phyloP scores from a whole-genome alignment of 2,797 vertebrate species.

The Chiroxiphia lanceolata region DNA sequence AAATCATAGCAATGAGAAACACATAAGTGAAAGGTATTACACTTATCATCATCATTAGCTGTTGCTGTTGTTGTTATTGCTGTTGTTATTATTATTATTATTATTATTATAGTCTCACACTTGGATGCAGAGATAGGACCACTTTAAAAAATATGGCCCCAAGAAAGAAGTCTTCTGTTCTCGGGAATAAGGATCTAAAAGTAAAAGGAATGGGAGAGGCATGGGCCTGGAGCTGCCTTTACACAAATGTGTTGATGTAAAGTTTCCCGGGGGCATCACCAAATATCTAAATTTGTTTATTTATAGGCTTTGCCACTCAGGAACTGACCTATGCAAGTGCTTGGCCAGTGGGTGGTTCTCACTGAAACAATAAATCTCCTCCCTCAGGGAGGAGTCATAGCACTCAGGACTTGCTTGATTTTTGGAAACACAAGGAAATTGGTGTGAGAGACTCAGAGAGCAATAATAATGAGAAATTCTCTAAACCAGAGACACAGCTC shows the following conservation, averaged over 20 bases:
- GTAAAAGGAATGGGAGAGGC: constrained; percentile 26
- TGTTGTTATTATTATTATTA: background rate
- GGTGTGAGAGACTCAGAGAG: background rate
- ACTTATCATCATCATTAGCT: constrained; percentile 53
- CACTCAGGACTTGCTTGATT: background rate
- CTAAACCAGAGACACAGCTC: background rate
- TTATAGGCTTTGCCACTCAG: background rate
- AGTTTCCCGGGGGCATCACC: constrained; percentile 2
- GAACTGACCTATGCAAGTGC: constrained; percentile 27
- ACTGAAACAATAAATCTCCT: constrained; percentile 33
- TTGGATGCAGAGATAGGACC: constrained; percentile 59
- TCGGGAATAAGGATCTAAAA: background rate
- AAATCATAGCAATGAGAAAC: constrained; percentile 54
- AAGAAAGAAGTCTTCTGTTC: constrained; percentile 49
- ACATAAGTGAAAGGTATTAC: constrained; percentile 51
- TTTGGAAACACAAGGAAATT: background rate
- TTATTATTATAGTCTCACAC: constrained; percentile 26
- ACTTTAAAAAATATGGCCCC: constrained; percentile 63
- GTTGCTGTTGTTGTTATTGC: constrained; percentile 14
- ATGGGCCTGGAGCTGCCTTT: constrained; percentile 2
- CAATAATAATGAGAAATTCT: background rate
- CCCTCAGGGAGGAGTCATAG: constrained; percentile 17
- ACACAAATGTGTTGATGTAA: background rate
- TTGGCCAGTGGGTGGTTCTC: constrained; percentile 31
- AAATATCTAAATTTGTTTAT: background rate